Percentiles rank a stretch among this genome's conserved stretches.
Evolutionary conservation across 2,113 vertebrate species (phyloP).

Genomic region (Hippoglossus stenolepis): DNA sequence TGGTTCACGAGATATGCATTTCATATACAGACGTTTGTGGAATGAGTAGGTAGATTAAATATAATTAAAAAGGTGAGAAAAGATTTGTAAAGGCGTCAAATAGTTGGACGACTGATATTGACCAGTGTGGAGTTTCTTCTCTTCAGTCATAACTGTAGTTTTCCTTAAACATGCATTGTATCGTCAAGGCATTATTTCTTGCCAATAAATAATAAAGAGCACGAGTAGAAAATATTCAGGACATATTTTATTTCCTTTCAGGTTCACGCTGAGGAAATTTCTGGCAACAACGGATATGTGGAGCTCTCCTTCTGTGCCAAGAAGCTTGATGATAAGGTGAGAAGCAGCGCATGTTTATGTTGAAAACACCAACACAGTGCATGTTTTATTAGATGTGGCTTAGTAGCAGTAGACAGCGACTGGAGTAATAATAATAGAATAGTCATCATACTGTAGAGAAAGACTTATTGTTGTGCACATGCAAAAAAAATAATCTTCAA

Average conservation of each 20-base stretch:
- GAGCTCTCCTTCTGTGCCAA: slow-evolving; percentile 92
- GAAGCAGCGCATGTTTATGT: slow-evolving; percentile 23
- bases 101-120: too few species aligned
- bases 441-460: too few species aligned
- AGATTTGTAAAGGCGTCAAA: too few species aligned
- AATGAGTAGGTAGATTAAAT: too few species aligned
- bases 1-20: too few species aligned
- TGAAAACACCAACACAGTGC: slow-evolving; percentile 9
- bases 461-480: neutral
- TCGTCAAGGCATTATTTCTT: slow-evolving; percentile 14
- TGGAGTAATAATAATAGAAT: neutral
- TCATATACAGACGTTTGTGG: too few species aligned
- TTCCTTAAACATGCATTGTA: neutral
- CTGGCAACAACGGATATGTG: slow-evolving; percentile 93
- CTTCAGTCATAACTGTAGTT: neutral
- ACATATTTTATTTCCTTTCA: slow-evolving; percentile 58
- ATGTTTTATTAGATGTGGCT: slow-evolving; percentile 30
- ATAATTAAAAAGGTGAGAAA: too few species aligned
- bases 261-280: slow-evolving; percentile 95
- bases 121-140: too few species aligned
- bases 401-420: slow-evolving; percentile 4
- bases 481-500: neutral
- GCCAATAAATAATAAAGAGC: neutral
- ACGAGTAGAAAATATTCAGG: slow-evolving; percentile 3
- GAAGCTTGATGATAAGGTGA: slow-evolving; percentile 96